These are phyloP conservation scores for Callaeas wilsoni DNA, from an alignment of 2,113 vertebrate species.

Conservation along the genomic window DNA sequence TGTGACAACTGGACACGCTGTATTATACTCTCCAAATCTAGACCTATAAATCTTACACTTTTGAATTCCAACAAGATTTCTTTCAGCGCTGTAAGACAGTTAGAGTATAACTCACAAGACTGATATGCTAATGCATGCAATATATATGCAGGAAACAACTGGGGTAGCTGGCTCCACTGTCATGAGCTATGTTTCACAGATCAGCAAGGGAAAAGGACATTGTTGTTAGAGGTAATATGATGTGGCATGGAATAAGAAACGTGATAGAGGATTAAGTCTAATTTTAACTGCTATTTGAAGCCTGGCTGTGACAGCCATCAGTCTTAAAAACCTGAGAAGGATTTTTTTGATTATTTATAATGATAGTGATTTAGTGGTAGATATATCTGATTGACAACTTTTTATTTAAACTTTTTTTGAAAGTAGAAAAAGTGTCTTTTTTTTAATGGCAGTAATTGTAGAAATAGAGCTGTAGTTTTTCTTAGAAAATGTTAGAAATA, in stretches of 20 bases:
- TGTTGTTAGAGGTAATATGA: neutral
- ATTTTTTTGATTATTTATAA: slow-evolving; percentile 7
- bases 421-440: neutral
- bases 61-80: neutral
- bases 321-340: neutral
- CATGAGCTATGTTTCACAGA: neutral
- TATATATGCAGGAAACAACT: neutral
- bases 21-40: neutral
- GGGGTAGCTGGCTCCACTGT: neutral
- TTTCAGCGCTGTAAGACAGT: neutral
- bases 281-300: neutral
- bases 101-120: neutral
- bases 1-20: neutral
- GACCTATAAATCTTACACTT: neutral
- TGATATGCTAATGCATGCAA: neutral
- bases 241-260: neutral
- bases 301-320: slow-evolving; percentile 4
- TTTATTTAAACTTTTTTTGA: neutral
- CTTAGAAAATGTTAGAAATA: neutral
- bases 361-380: neutral
- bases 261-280: neutral
- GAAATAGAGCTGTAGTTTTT: neutral
- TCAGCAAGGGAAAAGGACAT: neutral
- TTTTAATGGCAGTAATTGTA: neutral
- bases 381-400: neutral